Conservation (phyloP, 2,113 vertebrate species). For the Eolophus roseicapilla region DNA sequence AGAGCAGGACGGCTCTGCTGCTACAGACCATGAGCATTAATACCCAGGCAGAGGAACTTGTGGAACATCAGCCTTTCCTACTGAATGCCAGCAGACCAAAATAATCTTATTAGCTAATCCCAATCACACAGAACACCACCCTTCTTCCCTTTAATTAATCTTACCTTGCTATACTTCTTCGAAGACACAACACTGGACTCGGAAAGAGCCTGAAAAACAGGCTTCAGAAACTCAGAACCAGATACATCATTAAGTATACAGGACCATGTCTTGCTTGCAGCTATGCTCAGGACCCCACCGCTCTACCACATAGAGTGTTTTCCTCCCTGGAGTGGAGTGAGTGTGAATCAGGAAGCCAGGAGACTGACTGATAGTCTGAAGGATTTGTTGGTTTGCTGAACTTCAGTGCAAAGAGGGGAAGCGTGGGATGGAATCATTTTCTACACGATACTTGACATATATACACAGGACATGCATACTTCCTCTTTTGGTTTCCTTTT, state of each 20-base stretch:
- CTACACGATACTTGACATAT: neutral
- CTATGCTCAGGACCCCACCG: accelerated
- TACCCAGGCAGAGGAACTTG: neutral
- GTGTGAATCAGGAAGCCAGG: neutral
- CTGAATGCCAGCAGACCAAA: neutral
- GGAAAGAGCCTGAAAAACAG: neutral
- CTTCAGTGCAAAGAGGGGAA: conserved; percentile 25
- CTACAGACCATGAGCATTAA: neutral
- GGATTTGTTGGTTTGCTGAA: neutral
- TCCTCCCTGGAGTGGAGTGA: neutral
- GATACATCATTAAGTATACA: neutral
- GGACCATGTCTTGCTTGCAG: neutral
- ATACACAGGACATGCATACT: neutral
- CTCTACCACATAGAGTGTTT: neutral
- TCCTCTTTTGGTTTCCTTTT: conserved; percentile 50
- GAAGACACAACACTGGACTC: neutral
- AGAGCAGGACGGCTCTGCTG: neutral
- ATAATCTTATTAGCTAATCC: neutral
- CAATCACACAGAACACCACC: neutral
- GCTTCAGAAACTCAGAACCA: neutral
- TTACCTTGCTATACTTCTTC: neutral
- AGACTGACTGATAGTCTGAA: neutral
- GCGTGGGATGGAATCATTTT: conserved; percentile 10
- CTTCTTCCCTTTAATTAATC: conserved; percentile 3
- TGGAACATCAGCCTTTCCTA: neutral